Base-by-base conservation (phyloP, 2,888 invertebrate genomes). In the Plebejus melissa region DNA sequence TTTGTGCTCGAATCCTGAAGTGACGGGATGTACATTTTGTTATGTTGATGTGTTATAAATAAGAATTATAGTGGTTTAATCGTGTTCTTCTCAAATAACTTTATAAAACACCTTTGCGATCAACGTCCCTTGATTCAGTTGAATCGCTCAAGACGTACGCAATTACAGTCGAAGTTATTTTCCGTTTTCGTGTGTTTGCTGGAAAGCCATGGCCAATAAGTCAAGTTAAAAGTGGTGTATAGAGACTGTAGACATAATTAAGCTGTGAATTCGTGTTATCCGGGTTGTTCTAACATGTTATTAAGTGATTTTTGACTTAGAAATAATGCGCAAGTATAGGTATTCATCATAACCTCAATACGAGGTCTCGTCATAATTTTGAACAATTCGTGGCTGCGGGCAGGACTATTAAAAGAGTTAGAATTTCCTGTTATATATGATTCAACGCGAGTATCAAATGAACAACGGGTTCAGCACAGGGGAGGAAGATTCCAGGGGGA, bases 391-490 rank as follows among this genome's bases (percentile, higher is more conserved):
- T 86, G 86, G 86, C 86, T 83, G 81, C 81, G 90, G 85, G 88
- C 87, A 87, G 85, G 81, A 82, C 88, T n/a, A n/a, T n/a, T n/a
- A 82, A 80, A 83, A 80, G 80, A 85, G 88, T 87, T 83, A 80
- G 83, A 83, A 84, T 86, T 84, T 88, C 88, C 89, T 88, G 82
- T 90, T 86, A 91, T 93, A 90, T 92, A 93, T 94, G 93, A 94
- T 94, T 93, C 94, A 93, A 91, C 91, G 93, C 85, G 93, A 93
- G 90, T 90, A 91, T 88, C 94, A 94, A 88, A 94, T 92, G 90
- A 96, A 96, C 96, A 98, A 98, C 96, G 98, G 97, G 86, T 98
- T 97, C 90, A 98, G 97, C 91, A 97, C 97, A 84, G 97, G 97
- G 82, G 97, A 97, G 92, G 98, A 98, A 92, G 98, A 98, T 94